Evolutionary conservation across 2,797 vertebrate genomes (phyloP).

Genomic region (Remorina albescens): DNA sequence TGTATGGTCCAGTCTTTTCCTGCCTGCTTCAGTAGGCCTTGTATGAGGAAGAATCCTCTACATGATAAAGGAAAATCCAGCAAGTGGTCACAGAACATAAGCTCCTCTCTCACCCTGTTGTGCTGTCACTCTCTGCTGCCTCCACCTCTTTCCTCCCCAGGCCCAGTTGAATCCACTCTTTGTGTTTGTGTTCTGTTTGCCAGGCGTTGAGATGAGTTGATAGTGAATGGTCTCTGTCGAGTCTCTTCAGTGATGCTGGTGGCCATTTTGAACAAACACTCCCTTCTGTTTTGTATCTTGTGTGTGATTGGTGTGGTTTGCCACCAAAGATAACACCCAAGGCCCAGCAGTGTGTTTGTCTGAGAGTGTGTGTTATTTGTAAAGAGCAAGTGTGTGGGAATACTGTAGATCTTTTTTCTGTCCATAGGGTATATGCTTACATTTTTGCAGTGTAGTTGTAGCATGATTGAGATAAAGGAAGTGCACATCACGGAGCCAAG

Average conservation of each 20-base stretch:
- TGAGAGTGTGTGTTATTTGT: not conserved
- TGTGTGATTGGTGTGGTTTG: conserved; percentile 55
- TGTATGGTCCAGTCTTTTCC: not conserved
- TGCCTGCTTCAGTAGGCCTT: not conserved
- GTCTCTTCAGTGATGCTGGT: conserved; percentile 49
- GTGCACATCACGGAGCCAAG: conserved; percentile 48
- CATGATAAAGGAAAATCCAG: conserved; percentile 7
- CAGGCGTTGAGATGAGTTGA: conserved; percentile 60
- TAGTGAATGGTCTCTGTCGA: conserved; percentile 60
- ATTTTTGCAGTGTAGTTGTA: not conserved
- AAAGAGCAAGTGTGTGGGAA: not conserved
- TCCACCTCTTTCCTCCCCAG: conserved; percentile 26
- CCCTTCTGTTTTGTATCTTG: conserved; percentile 39
- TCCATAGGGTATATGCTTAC: not conserved
- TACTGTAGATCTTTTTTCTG: not conserved
- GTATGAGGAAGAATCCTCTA: conserved; percentile 8
- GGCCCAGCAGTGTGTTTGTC: not conserved
- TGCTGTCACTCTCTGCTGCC: conserved; percentile 10
- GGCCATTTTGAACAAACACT: conserved; percentile 70
- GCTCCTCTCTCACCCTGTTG: conserved; percentile 1
- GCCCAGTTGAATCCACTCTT: conserved; percentile 64
- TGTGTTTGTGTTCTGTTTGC: conserved; percentile 62
- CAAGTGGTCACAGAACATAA: conserved; percentile 13
- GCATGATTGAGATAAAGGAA: conserved; percentile 13
- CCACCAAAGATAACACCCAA: conserved; percentile 43